phyloP scores from a whole-genome alignment of 2,888 invertebrate genomes.

The Erebia aethiops region DNA sequence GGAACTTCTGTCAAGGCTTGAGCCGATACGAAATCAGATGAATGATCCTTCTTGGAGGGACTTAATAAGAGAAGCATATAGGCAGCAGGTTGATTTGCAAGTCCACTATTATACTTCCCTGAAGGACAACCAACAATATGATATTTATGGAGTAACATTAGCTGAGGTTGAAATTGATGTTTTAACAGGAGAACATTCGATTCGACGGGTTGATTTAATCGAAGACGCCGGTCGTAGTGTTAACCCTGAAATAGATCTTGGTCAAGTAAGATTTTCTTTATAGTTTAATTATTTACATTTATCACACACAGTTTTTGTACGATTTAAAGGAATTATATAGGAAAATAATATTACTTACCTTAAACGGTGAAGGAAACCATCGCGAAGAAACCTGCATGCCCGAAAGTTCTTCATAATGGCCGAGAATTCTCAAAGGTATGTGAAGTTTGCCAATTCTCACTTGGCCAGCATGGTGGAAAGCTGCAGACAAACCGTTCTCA shows the following conservation, averaged over 20 bases:
- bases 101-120: slow-evolving; percentile 55
- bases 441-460: no score
- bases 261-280: slow-evolving; percentile 73
- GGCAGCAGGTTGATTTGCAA: slow-evolving; percentile 62
- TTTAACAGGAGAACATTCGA: slow-evolving; percentile 87
- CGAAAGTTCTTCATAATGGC: no score
- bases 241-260: slow-evolving; percentile 86
- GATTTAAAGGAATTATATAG: no score
- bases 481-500: no score
- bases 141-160: slow-evolving; percentile 81
- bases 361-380: no score
- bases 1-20: slow-evolving; percentile 66
- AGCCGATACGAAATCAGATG: slow-evolving; percentile 68
- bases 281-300: neutral
- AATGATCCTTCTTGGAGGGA: slow-evolving; percentile 78
- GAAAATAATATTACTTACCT: no score
- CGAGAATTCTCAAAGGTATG: no score
- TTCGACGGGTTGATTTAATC: slow-evolving; percentile 84
- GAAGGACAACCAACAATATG: slow-evolving; percentile 56
- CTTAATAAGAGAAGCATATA: slow-evolving; percentile 74
- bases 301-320: no score
- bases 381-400: no score
- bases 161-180: slow-evolving; percentile 89
- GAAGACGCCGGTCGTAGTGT: slow-evolving; percentile 87
- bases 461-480: no score